Evolutionary conservation across 2,797 vertebrate genomes (phyloP).

Genomic region (Betta splendens): DNA sequence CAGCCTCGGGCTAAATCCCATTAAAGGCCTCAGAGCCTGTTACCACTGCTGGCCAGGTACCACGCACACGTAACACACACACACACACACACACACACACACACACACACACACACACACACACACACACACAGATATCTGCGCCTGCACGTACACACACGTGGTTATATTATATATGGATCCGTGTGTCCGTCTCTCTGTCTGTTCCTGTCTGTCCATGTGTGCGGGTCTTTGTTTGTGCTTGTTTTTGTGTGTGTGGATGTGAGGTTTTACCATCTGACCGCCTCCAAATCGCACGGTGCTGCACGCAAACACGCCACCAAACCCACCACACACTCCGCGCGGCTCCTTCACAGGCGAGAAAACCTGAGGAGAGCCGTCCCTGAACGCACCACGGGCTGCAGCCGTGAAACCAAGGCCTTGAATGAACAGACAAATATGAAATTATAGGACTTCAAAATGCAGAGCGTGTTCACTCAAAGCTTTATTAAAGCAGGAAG

Average conservation of each 20-base stretch:
- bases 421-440: not conserved
- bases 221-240: slow-evolving; percentile 69
- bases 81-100: slow-evolving; percentile 49
- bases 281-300: slow-evolving; percentile 72
- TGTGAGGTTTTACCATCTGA: slow-evolving; percentile 84
- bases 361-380: too few species aligned
- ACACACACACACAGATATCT: slow-evolving; percentile 39
- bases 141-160: slow-evolving; percentile 39
- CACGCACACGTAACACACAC: slow-evolving; percentile 74
- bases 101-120: slow-evolving; percentile 54
- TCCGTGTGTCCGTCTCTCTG: slow-evolving; percentile 78
- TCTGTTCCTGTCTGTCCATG: slow-evolving; percentile 80
- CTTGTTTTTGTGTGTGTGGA: slow-evolving; percentile 17
- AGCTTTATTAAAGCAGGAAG: not conserved
- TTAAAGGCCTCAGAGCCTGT: slow-evolving; percentile 99
- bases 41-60: slow-evolving; percentile 99
- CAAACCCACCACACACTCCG: slow-evolving; percentile 14
- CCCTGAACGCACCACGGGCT: slow-evolving; percentile 8
- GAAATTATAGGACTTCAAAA: not conserved
- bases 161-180: slow-evolving; percentile 80
- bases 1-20: slow-evolving; percentile 99
- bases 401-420: not conserved
- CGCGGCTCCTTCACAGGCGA: not conserved
- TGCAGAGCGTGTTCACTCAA: not conserved
- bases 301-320: slow-evolving; percentile 20